Conservation (phyloP, 2,888 invertebrate genomes). For the Clepsis dumicolana region DNA sequence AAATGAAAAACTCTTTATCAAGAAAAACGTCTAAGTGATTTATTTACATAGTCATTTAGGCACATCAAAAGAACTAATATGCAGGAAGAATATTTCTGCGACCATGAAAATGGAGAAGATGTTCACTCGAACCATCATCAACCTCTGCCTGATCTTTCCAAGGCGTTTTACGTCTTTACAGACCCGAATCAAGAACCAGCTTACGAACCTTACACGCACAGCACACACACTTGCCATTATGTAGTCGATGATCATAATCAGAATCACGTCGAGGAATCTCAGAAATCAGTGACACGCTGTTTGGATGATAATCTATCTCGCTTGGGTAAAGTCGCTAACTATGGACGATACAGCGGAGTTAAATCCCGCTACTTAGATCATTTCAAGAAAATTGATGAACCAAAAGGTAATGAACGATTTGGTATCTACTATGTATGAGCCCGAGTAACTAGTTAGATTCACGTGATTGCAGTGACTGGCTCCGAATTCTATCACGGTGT, state of each 20-base stretch:
- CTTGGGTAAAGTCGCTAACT: not conserved
- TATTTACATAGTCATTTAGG: not conserved
- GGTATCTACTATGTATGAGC: too few relatives aligned
- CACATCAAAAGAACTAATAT: not conserved
- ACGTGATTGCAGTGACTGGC: too few relatives aligned
- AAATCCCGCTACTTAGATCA: conserved; percentile 31
- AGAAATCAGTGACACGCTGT: not conserved
- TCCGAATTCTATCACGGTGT: too few relatives aligned
- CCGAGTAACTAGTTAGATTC: too few relatives aligned
- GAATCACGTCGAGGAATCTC: not conserved
- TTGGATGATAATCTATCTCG: not conserved
- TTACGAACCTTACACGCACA: not conserved
- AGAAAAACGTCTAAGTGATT: not conserved
- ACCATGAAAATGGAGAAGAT: not conserved
- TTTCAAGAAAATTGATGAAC: conserved; percentile 10
- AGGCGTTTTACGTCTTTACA: conserved; percentile 8
- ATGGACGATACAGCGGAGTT: not conserved
- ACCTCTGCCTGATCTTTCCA: not conserved
- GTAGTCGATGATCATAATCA: not conserved
- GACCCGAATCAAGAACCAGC: not conserved
- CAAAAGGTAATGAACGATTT: not conserved
- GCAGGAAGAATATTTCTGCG: not conserved
- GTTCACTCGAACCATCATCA: too few relatives aligned
- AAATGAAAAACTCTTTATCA: not conserved
- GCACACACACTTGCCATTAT: not conserved